These are phyloP conservation scores for Lapara coniferarum DNA, from an alignment of 2,888 invertebrate genomes.

Conservation along the genomic window DNA sequence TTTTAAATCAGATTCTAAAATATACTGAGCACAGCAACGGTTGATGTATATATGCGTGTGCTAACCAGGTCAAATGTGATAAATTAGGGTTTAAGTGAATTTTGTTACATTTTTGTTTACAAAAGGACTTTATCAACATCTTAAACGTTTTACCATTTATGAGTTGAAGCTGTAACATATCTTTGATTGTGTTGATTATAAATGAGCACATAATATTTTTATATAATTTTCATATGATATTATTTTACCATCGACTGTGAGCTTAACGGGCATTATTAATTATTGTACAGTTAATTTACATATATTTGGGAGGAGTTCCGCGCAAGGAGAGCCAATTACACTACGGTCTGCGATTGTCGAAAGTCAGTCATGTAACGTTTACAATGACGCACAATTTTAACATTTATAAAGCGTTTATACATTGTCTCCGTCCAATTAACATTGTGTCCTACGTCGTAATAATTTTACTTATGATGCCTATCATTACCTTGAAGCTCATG, in stretches of 20 bases:
- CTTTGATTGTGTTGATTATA: slow-evolving; percentile 41
- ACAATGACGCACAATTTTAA: slow-evolving; percentile 72
- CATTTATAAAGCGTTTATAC: slow-evolving; percentile 60
- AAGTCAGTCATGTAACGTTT: slow-evolving; percentile 33
- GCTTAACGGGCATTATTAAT: slow-evolving; percentile 69
- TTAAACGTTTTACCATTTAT: slow-evolving; percentile 46
- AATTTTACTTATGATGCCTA: slow-evolving; percentile 42
- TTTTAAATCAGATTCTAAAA: slow-evolving; percentile 72
- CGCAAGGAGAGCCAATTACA: slow-evolving; percentile 40
- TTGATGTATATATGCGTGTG: slow-evolving; percentile 75
- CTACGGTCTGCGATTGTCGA: slow-evolving; percentile 42
- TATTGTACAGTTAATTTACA: slow-evolving; percentile 46
- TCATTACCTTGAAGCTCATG: slow-evolving; percentile 36
- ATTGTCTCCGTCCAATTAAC: slow-evolving; percentile 75
- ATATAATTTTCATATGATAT: slow-evolving; percentile 45
- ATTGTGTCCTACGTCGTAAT: slow-evolving; percentile 57
- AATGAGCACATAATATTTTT: slow-evolving; percentile 46
- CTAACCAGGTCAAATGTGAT: slow-evolving; percentile 81
- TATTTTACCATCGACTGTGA: slow-evolving; percentile 60
- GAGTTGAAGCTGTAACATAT: slow-evolving; percentile 48
- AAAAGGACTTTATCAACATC: slow-evolving; percentile 38
- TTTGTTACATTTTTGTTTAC: slow-evolving; percentile 41
- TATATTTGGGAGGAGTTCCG: slow-evolving; percentile 50
- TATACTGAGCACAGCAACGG: slow-evolving; percentile 71
- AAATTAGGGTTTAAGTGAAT: slow-evolving; percentile 75